Evolutionary conservation across 2,113 vertebrate species (phyloP).

Genomic region (Ovis aries): ARS-UI_Ramb_v3.0 NC_056059.1:9445501-9446000

Average conservation of each 20-base stretch:
- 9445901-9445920: background rate
- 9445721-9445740: background rate
- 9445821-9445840: background rate
- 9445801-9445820: fast-evolving
- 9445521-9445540: background rate
- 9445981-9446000: background rate
- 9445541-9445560: background rate
- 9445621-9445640: background rate
- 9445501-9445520: background rate
- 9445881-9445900: background rate
- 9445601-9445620: background rate
- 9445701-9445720: background rate
- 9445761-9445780: background rate
- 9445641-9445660: background rate
- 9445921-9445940: background rate
- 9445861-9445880: background rate
- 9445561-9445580: background rate
- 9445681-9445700: background rate
- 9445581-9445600: background rate
- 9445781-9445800: background rate
- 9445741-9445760: background rate
- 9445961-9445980: background rate
- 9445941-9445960: background rate
- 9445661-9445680: background rate
- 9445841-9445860: background rate